Percentiles rank a stretch among this genome's conserved stretches.
Conservation (phyloP, 37 sponge, comb jelly and placozoan species). For the Ianthella basta region DNA sequence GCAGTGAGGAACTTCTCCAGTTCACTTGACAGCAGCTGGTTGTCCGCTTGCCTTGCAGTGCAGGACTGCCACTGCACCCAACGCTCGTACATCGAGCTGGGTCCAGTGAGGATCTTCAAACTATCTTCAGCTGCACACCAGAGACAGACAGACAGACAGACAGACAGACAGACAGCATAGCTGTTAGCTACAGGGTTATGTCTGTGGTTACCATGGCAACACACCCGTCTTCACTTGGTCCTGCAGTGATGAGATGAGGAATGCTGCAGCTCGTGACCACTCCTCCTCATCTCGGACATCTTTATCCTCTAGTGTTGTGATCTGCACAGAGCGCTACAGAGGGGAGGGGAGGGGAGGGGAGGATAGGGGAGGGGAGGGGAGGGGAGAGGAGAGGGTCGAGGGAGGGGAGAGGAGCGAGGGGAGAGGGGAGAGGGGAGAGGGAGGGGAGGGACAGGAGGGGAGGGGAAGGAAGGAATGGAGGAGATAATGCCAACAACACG, state of each 20-base stretch:
- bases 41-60: slow-evolving; percentile 27
- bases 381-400: too few relatives aligned
- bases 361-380: too few relatives aligned
- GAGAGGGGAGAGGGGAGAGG: too few relatives aligned
- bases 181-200: neutral
- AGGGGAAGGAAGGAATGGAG: too few relatives aligned
- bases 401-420: too few relatives aligned
- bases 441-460: too few relatives aligned
- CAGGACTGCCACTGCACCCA: slow-evolving; percentile 80
- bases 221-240: slow-evolving; percentile 41
- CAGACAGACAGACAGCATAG: neutral
- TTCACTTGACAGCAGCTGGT: slow-evolving; percentile 56
- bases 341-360: neutral
- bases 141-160: too few relatives aligned
- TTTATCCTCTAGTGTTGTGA: slow-evolving; percentile 91
- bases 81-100: slow-evolving; percentile 65
- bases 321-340: slow-evolving; percentile 86
- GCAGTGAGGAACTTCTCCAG: slow-evolving; percentile 59
- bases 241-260: slow-evolving; percentile 76
- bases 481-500: too few relatives aligned
- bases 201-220: neutral
- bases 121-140: slow-evolving; percentile 55
- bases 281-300: slow-evolving; percentile 78
- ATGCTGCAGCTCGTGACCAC: slow-evolving; percentile 78
- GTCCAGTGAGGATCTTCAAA: slow-evolving; percentile 57